These are phyloP conservation scores for Spheniscus mendiculus DNA, from an alignment of 2,113 vertebrate genomes.

Conservation along the genomic window DNA sequence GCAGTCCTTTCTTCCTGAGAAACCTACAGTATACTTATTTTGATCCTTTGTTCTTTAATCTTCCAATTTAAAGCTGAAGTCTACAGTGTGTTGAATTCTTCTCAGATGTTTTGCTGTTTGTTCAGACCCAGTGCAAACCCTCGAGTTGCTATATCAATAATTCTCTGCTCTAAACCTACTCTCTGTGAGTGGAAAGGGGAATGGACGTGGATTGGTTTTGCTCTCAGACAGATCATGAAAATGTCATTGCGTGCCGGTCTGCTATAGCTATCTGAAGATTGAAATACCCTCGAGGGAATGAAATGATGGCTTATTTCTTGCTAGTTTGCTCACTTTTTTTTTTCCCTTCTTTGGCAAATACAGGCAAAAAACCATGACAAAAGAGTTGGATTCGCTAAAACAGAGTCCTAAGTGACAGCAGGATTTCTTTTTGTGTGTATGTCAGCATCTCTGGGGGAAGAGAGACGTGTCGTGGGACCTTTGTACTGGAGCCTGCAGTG, in stretches of 20 bases:
- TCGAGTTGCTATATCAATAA: background rate
- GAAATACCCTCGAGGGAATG: background rate
- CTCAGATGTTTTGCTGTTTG: background rate
- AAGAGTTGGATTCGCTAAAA: background rate
- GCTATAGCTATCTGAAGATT: background rate
- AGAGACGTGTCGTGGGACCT: background rate
- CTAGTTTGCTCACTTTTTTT: background rate
- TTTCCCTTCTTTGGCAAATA: background rate
- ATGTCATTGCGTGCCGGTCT: background rate
- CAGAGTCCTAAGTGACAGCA: background rate
- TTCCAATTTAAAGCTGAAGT: rapidly evolving
- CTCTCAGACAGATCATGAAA: background rate
- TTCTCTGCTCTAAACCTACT: background rate
- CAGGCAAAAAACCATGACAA: background rate
- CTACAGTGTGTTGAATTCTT: rapidly evolving
- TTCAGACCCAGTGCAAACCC: background rate
- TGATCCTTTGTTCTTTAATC: background rate
- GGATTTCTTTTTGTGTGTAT: background rate
- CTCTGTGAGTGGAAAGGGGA: background rate
- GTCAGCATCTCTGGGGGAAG: background rate
- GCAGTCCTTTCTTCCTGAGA: background rate
- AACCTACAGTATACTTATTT: background rate
- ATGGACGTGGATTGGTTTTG: background rate
- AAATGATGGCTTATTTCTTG: background rate
- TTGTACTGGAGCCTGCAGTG: background rate